These are phyloP conservation scores for Heliothis subflexa DNA, from an alignment of 1,140 invertebrate genomes.

Conservation along the genomic window DNA sequence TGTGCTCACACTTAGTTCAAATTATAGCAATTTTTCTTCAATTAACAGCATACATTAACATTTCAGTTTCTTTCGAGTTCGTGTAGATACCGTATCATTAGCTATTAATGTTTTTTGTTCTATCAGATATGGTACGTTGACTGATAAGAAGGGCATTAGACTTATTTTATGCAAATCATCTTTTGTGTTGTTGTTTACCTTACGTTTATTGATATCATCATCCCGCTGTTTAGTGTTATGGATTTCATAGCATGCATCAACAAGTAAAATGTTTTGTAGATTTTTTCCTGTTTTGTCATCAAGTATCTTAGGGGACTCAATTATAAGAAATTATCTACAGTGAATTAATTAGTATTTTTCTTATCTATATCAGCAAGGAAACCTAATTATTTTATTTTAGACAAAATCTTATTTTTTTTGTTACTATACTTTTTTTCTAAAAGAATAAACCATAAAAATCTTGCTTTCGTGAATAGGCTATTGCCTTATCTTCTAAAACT, in stretches of 20 bases:
- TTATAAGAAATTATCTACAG: too few species aligned
- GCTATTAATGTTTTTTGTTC: background rate
- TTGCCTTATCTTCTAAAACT: background rate
- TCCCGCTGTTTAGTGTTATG: too few species aligned
- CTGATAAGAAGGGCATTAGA: background rate
- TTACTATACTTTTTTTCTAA: too few species aligned
- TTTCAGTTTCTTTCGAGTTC: background rate
- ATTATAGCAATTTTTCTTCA: background rate
- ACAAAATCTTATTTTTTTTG: too few species aligned
- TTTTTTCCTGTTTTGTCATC: too few species aligned
- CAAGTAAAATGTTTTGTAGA: too few species aligned
- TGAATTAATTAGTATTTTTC: too few species aligned
- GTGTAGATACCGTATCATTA: background rate
- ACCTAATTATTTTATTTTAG: too few species aligned
- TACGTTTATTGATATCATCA: background rate
- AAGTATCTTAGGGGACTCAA: too few species aligned
- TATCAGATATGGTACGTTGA: background rate
- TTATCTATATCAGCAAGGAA: too few species aligned
- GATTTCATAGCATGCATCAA: too few species aligned
- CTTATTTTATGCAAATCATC: background rate
- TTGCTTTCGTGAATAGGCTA: background rate
- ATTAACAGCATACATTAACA: background rate
- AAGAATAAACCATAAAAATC: too few species aligned
- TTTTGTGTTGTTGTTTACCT: background rate
- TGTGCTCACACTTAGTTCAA: background rate